Evolutionary conservation across 23 tunicate species (phyloP), one percentile per base, ranked within the genome.

Genomic region (Ciona savignyi): DNA sequence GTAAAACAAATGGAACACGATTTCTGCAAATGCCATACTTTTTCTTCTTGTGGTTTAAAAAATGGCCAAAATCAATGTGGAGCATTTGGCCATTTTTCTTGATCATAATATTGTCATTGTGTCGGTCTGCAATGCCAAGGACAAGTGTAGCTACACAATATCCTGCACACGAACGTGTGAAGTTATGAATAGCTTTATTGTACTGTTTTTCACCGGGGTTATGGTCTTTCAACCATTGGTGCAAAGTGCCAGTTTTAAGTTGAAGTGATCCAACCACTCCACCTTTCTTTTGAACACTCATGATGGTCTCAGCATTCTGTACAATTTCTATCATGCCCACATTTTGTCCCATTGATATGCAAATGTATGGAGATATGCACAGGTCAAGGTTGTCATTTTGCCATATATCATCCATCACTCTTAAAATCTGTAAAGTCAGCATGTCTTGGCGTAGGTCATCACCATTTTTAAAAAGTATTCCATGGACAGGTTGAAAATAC

Each of bases 1-100:
- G 82, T 4, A 86, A 51, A 27, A 86, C 93, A 69, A 86, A 86
- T 2, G 93, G 93, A 1, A 86, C 93, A n/a, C 93, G 80, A 51
- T 86, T 79, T 61, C 93, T 64, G 34, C 80, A 68, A 60, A 86
- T 86, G 24, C 93, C 93, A 61, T 86, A 86, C 49, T 86, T 86
- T 64, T 86, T 86, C 33, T 86, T 86, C 67, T 86, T 86, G 51
- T 86, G 93, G 68, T 86, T 86, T 0, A 86, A 61, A 70, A 86
- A 86, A 63, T 86, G 93, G 0, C 93, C 93, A 68, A 90, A 90
- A 70, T 90, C 97, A 75, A 90, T 90, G 63, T 90, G 97, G 71
- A 90, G 83, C 81, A 90, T 74, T 56, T 90, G 97, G 4, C 97
- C 97, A 32, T 83, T 85, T 27, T 80, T 80, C 65, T 85, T 90